Evolutionary conservation across 1,140 invertebrate genomes (phyloP), one percentile per base, ranked within the genome.

Genomic region (Monomorium pharaonis): DNA sequence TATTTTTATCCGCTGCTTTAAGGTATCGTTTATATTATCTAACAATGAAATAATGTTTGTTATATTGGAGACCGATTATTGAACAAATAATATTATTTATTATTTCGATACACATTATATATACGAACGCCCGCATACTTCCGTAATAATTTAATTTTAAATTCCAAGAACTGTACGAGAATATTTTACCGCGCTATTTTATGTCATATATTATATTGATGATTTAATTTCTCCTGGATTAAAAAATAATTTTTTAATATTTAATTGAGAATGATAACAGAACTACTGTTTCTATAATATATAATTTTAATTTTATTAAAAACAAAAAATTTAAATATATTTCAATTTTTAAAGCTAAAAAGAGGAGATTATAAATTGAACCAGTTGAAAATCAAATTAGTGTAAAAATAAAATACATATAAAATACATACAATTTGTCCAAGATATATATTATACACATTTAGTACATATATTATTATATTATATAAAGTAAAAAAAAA

Each of bases 61-160:
- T 58, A 54, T 74, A 54, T 74, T 18, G 27, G 37, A 33, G 14
- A 24, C 4, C 42, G 65, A 27, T 63, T 37, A 30, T 37, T 63
- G 9, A 37, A 74, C 7, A 21, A 27, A 44, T 42, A 76, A 60
- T 27, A 6, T 60, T 76, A 42, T 24, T 10, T 42, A 37, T 58
- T 42, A 54, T 33, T 56, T 30, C 12, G 1, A 21, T 56, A 37
- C 12, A 76, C 21, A 27, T 42, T 16, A 18, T 37, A 69, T 24
- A 21, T 12, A 47, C 16, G 12, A 44, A 4, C 9, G 7, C 30
- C 21, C 12, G 56, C 21, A 60, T 21, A 54, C 33, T 54, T 51
- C 27, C 0, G 7, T 74, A 51, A 54, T 74, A 74, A 54, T 33
- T 72, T 6, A 51, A 74, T 74, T 74, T 72, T 33, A 33, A 47